A percentile compares a stretch with the other conserved stretches of the same genome.
Conservation (phyloP, 1,140 invertebrate species). For the Zaprionus kolodkinae region DNA sequence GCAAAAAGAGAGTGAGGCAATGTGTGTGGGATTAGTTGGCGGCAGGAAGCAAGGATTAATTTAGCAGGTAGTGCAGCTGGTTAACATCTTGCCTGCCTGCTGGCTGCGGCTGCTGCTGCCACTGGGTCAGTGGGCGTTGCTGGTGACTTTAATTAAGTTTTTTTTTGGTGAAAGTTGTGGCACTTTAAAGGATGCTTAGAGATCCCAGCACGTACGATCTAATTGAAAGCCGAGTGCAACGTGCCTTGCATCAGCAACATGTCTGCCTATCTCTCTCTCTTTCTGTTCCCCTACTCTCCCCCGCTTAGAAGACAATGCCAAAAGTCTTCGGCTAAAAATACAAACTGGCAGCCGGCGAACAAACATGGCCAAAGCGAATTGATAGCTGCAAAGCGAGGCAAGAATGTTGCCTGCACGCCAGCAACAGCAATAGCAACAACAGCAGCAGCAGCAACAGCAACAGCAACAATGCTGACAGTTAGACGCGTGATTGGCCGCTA, state of each 20-base stretch:
- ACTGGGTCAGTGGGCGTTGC: slow-evolving; percentile 70
- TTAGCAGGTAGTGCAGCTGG: not conserved
- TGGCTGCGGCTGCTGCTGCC: not conserved
- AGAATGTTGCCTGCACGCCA: slow-evolving; percentile 67
- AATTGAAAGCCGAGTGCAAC: slow-evolving; percentile 68
- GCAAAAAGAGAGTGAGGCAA: slow-evolving; percentile 79
- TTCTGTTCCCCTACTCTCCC: not conserved
- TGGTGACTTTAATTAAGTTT: slow-evolving; percentile 64
- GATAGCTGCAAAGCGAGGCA: slow-evolving; percentile 59
- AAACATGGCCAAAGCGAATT: slow-evolving; percentile 54
- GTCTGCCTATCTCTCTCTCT: no score
- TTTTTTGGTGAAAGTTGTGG: slow-evolving; percentile 68
- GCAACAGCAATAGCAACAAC: slow-evolving; percentile 15
- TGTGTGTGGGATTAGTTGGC: slow-evolving; percentile 1
- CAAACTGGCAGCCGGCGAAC: slow-evolving; percentile 11
- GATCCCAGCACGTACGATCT: slow-evolving; percentile 66
- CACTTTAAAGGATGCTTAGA: slow-evolving; percentile 74
- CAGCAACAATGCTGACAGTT: slow-evolving; percentile 67
- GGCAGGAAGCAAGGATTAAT: not conserved
- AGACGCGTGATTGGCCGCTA: slow-evolving; percentile 64
- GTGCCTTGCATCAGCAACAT: slow-evolving; percentile 48
- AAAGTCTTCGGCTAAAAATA: slow-evolving; percentile 39
- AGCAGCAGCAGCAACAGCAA: slow-evolving; percentile 25
- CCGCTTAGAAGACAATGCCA: slow-evolving; percentile 25
- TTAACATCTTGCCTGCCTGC: no score